These are phyloP conservation scores for Zootermopsis nevadensis DNA, from an alignment of 2,888 invertebrate species.

Conservation along the genomic window DNA sequence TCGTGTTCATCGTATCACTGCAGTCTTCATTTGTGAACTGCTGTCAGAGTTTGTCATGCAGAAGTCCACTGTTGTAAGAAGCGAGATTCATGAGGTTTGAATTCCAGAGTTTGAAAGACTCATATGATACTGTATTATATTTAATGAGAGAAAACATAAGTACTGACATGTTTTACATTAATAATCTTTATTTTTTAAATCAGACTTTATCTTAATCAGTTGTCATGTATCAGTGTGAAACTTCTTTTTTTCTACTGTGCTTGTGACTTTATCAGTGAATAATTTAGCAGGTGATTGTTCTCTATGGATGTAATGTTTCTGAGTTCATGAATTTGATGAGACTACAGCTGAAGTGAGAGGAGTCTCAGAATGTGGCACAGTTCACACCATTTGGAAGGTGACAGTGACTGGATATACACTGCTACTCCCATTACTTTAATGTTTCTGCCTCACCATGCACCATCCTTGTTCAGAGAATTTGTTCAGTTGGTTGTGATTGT, in stretches of 20 bases:
- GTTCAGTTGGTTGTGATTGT: not conserved
- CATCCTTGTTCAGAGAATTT: not conserved
- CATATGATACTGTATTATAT: not conserved
- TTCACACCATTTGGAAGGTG: not conserved
- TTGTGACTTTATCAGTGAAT: constrained; percentile 21
- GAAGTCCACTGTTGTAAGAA: not conserved
- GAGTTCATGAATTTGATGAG: not conserved
- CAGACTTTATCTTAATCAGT: constrained; percentile 2
- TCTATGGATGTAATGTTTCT: not conserved
- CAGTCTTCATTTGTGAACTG: constrained; percentile 9
- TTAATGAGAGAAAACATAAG: not conserved
- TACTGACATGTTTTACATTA: constrained; percentile 17
- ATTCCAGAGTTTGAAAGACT: not conserved
- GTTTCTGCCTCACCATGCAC: not conserved
- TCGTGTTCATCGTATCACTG: constrained; percentile 1
- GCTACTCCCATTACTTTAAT: not conserved
- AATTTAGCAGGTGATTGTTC: constrained; percentile 12
- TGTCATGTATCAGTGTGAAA: not conserved
- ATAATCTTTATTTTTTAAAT: constrained; percentile 34
- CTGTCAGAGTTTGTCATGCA: constrained; percentile 1
- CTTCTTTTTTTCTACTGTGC: not conserved
- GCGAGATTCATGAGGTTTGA: constrained; percentile 7
- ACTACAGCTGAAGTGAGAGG: not conserved
- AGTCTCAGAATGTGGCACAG: not conserved
- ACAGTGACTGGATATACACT: not conserved